These are phyloP conservation scores for Dromaius novaehollandiae DNA, from an alignment of 2,113 vertebrate genomes.

Conservation along the genomic window DNA sequence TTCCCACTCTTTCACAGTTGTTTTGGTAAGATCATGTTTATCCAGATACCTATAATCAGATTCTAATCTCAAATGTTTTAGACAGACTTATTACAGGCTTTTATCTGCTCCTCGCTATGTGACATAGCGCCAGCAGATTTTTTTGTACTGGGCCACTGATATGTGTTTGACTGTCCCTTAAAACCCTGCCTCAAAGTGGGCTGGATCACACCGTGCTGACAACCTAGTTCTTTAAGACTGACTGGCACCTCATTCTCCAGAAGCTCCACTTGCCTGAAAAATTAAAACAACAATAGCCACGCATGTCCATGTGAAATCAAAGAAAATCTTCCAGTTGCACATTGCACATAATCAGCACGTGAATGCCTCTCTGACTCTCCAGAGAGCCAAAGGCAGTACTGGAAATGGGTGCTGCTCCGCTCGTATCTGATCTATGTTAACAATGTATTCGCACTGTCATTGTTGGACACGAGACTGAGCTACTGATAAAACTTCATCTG, in stretches of 20 bases:
- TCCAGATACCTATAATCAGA: background rate
- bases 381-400: background rate
- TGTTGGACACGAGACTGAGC: background rate
- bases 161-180: background rate
- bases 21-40: background rate
- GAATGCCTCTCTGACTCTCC: background rate
- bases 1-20: background rate
- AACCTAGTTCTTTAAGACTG: background rate
- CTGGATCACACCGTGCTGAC: background rate
- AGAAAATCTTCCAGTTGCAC: background rate
- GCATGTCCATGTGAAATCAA: background rate
- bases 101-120: background rate
- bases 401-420: accelerated
- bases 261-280: background rate
- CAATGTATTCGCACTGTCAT: background rate
- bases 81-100: background rate
- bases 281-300: background rate
- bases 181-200: background rate
- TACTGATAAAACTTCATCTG: background rate
- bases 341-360: background rate
- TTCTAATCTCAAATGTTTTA: background rate
- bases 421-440: background rate
- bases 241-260: background rate
- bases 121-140: background rate
- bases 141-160: background rate